Evolutionary conservation across 2,888 invertebrate genomes (phyloP).

Genomic region (Cordilura impudica): DNA sequence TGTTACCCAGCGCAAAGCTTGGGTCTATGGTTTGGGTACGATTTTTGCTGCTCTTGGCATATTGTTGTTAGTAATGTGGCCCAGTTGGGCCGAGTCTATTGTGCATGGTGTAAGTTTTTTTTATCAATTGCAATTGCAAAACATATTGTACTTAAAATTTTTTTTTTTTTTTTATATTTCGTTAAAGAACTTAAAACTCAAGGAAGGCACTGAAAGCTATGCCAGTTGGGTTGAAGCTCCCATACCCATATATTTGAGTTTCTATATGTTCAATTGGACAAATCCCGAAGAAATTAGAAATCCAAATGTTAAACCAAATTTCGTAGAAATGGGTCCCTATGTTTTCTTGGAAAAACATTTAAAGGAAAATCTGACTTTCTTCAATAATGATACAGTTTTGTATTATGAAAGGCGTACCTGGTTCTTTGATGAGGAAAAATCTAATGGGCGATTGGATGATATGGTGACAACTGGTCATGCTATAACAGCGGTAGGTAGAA

Average conservation of each 20-base stretch:
- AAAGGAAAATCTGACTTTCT: conserved; percentile 81
- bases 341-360: conserved; percentile 80
- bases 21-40: conserved; percentile 75
- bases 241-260: conserved; percentile 88
- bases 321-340: conserved; percentile 82
- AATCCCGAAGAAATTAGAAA: conserved; percentile 82
- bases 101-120: conserved; percentile 71
- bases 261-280: conserved; percentile 88
- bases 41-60: conserved; percentile 70
- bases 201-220: conserved; percentile 82
- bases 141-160: not conserved
- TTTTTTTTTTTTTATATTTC: conserved; percentile 13
- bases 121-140: not conserved
- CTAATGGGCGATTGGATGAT: conserved; percentile 84
- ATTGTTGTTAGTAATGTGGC: conserved; percentile 72
- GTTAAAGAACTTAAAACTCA: conserved; percentile 82
- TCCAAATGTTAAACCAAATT: conserved; percentile 80
- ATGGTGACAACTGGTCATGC: conserved; percentile 87
- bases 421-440: conserved; percentile 84
- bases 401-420: conserved; percentile 87
- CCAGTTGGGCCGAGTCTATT: conserved; percentile 67
- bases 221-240: conserved; percentile 89
- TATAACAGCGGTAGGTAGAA: conserved; percentile 83
- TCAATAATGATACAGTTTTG: conserved; percentile 85
- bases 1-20: conserved; percentile 73